Evolutionary conservation across 1,140 invertebrate species (phyloP), one percentile per base, ranked within the genome.

Genomic region (Littorina saxatilis): DNA sequence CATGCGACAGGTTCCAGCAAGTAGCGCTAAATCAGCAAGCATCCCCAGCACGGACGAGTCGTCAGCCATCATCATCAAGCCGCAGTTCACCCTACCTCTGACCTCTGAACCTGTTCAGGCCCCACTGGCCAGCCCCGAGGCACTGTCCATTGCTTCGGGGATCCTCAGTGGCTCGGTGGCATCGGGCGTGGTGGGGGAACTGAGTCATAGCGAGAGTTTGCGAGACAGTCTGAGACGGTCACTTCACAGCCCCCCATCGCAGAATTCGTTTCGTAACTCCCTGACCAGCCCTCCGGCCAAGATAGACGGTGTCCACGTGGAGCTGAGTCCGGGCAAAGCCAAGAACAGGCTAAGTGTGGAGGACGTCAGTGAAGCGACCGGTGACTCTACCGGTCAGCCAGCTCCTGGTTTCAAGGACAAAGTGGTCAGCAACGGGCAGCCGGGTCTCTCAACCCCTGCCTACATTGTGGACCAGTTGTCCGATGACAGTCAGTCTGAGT

Each of bases 91-190:
- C 20, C 58, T 78, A 4, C 76, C 76, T 17, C 35, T 78, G 50
- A 15, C 76, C n/a, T 78, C 35, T 32, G 35, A 66, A 23, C 76
- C 55, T 43, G 76, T 84, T 23, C 80, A 95, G 32, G 96, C 96
- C 0, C 96, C 96, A 0, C 89, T 98, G 32, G 96, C 96, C 1
- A 96, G 96, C 39, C 96, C 96, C 1, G 96, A 98, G 90, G 97
- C 96, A 1, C 90, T 97, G 2, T 97, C 96, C 0, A 96, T 97
- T 90, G 94, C 96, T 7, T 96, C 96, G 20, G 94, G 93, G 87
- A 84, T 93, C 58, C 90, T 91, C 23, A 79, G 80, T 7, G 55
- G 84, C 70, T 85, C 84, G 78, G 80, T 81, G 32, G 83, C 74
- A 35, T 82, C 80, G 39, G 70, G 70, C 40, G 29, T 73, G 2